Conservation (phyloP, 2,113 vertebrate genomes). For the Oxygymnocypris stewartii region DNA sequence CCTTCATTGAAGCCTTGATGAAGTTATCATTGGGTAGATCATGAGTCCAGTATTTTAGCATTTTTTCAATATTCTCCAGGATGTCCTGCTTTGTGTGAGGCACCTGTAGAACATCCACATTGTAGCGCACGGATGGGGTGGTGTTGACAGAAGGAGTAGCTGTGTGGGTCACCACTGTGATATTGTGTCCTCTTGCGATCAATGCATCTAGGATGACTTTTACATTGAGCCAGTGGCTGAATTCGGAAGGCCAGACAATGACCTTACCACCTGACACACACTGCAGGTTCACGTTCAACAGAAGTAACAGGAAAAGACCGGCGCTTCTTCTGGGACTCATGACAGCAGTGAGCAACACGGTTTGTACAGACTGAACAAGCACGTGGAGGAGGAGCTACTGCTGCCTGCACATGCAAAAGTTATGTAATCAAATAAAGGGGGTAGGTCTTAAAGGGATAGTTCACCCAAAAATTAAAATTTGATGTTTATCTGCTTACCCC, state of each 20-base stretch:
- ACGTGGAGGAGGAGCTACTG: slow-evolving; percentile 15
- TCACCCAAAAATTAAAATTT: no score
- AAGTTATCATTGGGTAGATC: slow-evolving; percentile 51
- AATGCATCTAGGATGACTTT: slow-evolving; percentile 62
- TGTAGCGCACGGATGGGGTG: neutral
- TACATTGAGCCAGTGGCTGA: slow-evolving; percentile 72
- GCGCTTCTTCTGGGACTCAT: slow-evolving; percentile 17
- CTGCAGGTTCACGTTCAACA: slow-evolving; percentile 11
- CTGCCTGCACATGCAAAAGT: neutral
- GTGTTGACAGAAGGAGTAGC: slow-evolving; percentile 22
- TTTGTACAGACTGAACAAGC: neutral
- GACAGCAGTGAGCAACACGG: neutral
- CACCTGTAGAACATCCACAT: slow-evolving; percentile 43
- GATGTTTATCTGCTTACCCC: no score
- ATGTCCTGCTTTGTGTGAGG: slow-evolving; percentile 45
- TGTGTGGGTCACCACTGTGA: slow-evolving; percentile 63
- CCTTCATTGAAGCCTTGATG: slow-evolving; percentile 44
- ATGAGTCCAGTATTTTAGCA: slow-evolving; percentile 54
- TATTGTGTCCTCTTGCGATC: slow-evolving; percentile 54
- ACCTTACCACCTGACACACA: slow-evolving; percentile 59
- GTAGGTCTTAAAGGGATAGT: neutral
- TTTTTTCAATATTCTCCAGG: slow-evolving; percentile 25
- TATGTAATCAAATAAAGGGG: neutral
- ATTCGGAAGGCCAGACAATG: slow-evolving; percentile 67
- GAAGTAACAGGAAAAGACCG: slow-evolving; percentile 28